Conservation (phyloP, 2,797 vertebrate genomes). For the Takifugu rubripes region DNA sequence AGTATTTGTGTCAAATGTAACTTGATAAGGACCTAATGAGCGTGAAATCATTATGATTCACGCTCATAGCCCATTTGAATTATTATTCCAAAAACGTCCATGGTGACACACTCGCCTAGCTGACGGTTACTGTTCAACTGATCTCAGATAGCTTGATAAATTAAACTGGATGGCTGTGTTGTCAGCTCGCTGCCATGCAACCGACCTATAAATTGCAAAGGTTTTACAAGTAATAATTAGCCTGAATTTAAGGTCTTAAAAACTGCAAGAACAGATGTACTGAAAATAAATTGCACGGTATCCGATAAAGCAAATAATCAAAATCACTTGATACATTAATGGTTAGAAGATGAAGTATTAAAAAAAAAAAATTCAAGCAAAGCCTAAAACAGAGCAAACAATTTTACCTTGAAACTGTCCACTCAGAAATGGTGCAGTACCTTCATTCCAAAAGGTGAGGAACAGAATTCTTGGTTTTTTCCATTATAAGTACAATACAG, state of each 20-base stretch:
- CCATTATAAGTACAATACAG: background rate
- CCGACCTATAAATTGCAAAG: background rate
- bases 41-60: conserved; percentile 43
- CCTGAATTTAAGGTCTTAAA: background rate
- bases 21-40: conserved; percentile 42
- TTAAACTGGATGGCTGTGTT: conserved; percentile 13
- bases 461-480: conserved; percentile 29
- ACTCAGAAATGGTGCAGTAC: conserved; percentile 22
- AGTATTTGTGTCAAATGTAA: conserved; percentile 37
- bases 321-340: background rate
- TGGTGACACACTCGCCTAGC: conserved; percentile 25
- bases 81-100: conserved; percentile 34
- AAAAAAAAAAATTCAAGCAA: background rate
- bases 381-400: no score
- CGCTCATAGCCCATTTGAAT: conserved; percentile 37
- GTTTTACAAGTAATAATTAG: background rate
- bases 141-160: conserved; percentile 29
- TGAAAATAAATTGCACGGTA: background rate
- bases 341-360: no score
- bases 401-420: conserved; percentile 6
- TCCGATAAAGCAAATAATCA: background rate
- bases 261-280: background rate
- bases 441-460: conserved; percentile 18
- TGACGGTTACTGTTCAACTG: conserved; percentile 26
- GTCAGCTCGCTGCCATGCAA: conserved; percentile 4